phyloP scores from a whole-genome alignment of 2,888 invertebrate species.

The Lacanobia oleracea region DNA sequence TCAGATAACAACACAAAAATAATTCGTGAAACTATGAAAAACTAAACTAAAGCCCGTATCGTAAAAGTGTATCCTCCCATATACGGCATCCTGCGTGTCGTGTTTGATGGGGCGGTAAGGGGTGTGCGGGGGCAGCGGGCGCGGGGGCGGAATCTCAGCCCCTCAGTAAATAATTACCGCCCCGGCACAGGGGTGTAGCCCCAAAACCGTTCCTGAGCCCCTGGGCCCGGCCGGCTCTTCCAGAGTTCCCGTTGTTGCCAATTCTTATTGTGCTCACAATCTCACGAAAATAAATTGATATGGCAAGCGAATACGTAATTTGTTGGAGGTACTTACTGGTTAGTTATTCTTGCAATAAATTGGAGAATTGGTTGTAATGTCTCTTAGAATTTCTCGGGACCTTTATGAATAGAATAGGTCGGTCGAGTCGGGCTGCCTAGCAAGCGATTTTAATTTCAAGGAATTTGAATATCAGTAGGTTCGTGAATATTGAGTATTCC shows the following conservation, averaged over 20 bases:
- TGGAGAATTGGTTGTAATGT: constrained; percentile 33
- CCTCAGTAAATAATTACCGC: constrained; percentile 88
- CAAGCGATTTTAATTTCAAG: constrained; percentile 23
- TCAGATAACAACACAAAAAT: constrained; percentile 32
- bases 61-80: constrained; percentile 62
- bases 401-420: constrained; percentile 25
- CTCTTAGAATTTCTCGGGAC: constrained; percentile 20
- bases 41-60: constrained; percentile 56
- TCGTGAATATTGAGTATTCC: constrained; percentile 5
- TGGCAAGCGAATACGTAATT: constrained; percentile 61
- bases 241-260: constrained; percentile 58
- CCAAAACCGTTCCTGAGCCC: constrained; percentile 70
- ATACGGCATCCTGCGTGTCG: constrained; percentile 59
- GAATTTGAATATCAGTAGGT: constrained; percentile 8
- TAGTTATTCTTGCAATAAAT: constrained; percentile 46
- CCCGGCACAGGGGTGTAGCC: constrained; percentile 79
- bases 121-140: constrained; percentile 65
- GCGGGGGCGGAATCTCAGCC: constrained; percentile 81
- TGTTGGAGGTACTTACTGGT: constrained; percentile 24
- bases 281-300: constrained; percentile 62
- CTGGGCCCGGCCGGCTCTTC: constrained; percentile 58
- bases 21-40: constrained; percentile 42
- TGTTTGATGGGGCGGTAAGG: constrained; percentile 64
- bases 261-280: constrained; percentile 66
- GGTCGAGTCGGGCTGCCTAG: neutral